Evolutionary conservation across 2,888 invertebrate species (phyloP).

Genomic region (Drosophila tanythrix): DNA sequence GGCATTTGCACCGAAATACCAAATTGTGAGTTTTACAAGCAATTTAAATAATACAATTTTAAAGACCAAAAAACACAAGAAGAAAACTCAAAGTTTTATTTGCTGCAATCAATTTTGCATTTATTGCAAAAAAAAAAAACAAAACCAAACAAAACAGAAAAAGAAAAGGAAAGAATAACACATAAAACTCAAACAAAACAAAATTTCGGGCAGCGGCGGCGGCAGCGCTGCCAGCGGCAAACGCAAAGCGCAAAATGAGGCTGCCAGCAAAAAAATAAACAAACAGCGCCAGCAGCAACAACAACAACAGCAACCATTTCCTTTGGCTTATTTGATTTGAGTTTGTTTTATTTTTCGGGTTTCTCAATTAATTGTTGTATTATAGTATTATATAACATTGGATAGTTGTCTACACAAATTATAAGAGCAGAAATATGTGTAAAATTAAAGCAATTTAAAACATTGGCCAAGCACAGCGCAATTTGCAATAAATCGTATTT

Average conservation of each 20-base stretch:
- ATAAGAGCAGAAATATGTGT: conserved; percentile 19
- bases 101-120: conserved; percentile 36
- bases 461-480: conserved; percentile 19
- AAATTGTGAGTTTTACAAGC: conserved; percentile 16
- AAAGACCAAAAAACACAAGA: background rate
- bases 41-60: conserved; percentile 24
- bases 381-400: conserved; percentile 44
- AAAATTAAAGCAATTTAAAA: conserved; percentile 23
- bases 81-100: conserved; percentile 6
- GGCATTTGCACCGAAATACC: background rate
- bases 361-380: conserved; percentile 46
- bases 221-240: conserved; percentile 48
- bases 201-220: conserved; percentile 42
- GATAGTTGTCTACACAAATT: conserved; percentile 38
- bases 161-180: conserved; percentile 36
- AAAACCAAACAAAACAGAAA: conserved; percentile 14
- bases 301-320: conserved; percentile 10
- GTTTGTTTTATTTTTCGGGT: conserved; percentile 23
- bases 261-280: conserved; percentile 40
- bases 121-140: conserved; percentile 26
- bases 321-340: conserved; percentile 12
- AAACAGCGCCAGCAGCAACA: conserved; percentile 16
- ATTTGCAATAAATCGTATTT: conserved; percentile 45
- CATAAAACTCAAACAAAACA: conserved; percentile 62
- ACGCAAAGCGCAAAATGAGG: conserved; percentile 33